Evolutionary conservation across 2,888 invertebrate genomes (phyloP).

Genomic region (Loripinus fragilis): DNA sequence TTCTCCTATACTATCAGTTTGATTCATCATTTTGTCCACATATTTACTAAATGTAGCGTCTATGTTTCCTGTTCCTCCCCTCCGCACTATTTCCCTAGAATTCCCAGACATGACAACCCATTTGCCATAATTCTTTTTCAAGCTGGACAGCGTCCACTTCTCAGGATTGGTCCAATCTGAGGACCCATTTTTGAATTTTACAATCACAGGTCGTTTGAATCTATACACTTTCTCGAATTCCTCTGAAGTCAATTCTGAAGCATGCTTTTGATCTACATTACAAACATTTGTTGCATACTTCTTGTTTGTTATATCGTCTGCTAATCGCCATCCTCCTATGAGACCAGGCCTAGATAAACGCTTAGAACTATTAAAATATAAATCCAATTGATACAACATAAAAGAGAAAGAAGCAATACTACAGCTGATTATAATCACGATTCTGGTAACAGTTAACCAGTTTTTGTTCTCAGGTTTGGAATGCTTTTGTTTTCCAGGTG

Average conservation of each 20-base stretch:
- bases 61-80: slow-evolving; percentile 75
- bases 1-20: slow-evolving; percentile 57
- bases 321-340: slow-evolving; percentile 68
- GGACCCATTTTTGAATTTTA: slow-evolving; percentile 75
- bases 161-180: slow-evolving; percentile 73
- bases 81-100: slow-evolving; percentile 76
- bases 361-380: background rate
- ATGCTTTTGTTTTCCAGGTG: background rate
- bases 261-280: slow-evolving; percentile 66
- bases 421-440: background rate
- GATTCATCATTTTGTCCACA: slow-evolving; percentile 65
- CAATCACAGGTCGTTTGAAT: slow-evolving; percentile 74
- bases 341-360: background rate
- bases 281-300: slow-evolving; percentile 65
- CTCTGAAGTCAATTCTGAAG: slow-evolving; percentile 59
- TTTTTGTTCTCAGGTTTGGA: background rate
- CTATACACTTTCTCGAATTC: slow-evolving; percentile 73
- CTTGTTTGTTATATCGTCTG: slow-evolving; percentile 53
- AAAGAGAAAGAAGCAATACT: slow-evolving; percentile 1
- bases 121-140: slow-evolving; percentile 71
- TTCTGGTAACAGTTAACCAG: background rate
- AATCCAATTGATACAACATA: background rate
- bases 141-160: slow-evolving; percentile 68
- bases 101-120: slow-evolving; percentile 73
- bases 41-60: slow-evolving; percentile 70